Percentiles rank a stretch among this genome's conserved stretches.
phyloP scores from a whole-genome alignment of 2,797 vertebrate species.

The Pangasius sanitwongsei region DNA sequence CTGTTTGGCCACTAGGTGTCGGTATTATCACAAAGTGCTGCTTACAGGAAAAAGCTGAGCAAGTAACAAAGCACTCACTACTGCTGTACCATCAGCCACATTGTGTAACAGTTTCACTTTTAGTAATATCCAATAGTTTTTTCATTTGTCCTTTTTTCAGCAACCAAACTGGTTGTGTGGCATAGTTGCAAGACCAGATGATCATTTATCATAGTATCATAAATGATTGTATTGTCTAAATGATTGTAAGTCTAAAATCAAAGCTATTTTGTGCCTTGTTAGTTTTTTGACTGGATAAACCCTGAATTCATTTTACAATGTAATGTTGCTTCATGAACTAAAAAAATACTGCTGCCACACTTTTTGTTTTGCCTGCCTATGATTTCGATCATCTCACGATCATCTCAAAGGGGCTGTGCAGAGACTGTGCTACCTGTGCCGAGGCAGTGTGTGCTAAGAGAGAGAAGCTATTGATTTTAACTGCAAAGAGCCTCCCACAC shows the following conservation, averaged over 20 bases:
- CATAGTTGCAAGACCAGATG: background rate
- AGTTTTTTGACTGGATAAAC: background rate
- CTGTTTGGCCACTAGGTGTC: constrained; percentile 68
- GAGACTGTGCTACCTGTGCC: constrained; percentile 46
- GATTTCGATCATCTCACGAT: constrained; percentile 25
- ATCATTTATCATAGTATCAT: background rate
- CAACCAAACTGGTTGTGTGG: background rate
- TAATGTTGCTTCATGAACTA: background rate
- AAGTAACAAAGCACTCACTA: background rate
- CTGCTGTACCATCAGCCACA: constrained; percentile 9
- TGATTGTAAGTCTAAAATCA: background rate
- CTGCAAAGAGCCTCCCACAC: constrained; percentile 58
- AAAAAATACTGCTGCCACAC: background rate
- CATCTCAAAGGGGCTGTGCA: constrained; percentile 31
- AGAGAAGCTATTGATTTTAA: constrained; percentile 60
- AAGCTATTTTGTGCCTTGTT: background rate
- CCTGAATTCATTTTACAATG: background rate
- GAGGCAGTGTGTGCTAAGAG: constrained; percentile 41
- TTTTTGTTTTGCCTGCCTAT: constrained; percentile 1
- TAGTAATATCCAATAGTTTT: background rate
- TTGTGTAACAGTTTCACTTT: constrained; percentile 4
- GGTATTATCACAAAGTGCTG: constrained; percentile 55
- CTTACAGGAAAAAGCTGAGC: background rate
- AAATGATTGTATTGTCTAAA: background rate
- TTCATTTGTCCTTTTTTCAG: background rate